phyloP scores from a whole-genome alignment of 2,888 invertebrate species.

The Lasioglossum pauxillum region DNA sequence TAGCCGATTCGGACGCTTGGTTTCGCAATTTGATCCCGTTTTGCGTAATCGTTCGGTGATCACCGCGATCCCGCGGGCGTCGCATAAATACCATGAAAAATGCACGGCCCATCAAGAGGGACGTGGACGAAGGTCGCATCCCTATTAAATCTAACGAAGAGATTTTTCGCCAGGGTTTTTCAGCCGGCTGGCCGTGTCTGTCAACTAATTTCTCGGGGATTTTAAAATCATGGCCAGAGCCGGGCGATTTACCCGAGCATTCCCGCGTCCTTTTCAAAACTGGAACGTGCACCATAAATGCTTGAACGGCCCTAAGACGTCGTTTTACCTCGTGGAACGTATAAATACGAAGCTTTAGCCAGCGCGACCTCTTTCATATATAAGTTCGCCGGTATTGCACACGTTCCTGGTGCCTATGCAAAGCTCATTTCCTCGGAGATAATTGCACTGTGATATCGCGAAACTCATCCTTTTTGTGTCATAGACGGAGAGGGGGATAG shows the following conservation, averaged over 20 bases:
- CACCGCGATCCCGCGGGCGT: not conserved
- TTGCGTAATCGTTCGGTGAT: constrained; percentile 28
- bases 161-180: constrained; percentile 50
- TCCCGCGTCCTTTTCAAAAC: constrained; percentile 70
- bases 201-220: constrained; percentile 73
- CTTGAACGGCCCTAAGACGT: constrained; percentile 70
- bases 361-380: constrained; percentile 70
- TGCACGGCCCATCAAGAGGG: constrained; percentile 41
- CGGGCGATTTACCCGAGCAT: constrained; percentile 69
- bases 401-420: constrained; percentile 72
- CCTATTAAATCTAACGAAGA: constrained; percentile 67
- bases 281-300: constrained; percentile 71
- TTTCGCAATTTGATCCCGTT: constrained; percentile 27
- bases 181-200: constrained; percentile 46
- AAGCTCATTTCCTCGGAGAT: constrained; percentile 80
- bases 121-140: constrained; percentile 53
- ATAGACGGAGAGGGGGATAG: constrained; percentile 18
- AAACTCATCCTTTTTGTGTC: constrained; percentile 59
- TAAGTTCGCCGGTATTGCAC: constrained; percentile 58
- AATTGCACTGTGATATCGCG: constrained; percentile 78
- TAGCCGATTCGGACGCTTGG: not conserved
- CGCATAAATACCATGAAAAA: constrained; percentile 48
- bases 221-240: constrained; percentile 67
- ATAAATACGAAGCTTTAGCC: constrained; percentile 72
- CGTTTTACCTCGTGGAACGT: constrained; percentile 69